Evolutionary conservation across 2,113 vertebrate species (phyloP).

Genomic region (Pygathrix nemaeus): DNA sequence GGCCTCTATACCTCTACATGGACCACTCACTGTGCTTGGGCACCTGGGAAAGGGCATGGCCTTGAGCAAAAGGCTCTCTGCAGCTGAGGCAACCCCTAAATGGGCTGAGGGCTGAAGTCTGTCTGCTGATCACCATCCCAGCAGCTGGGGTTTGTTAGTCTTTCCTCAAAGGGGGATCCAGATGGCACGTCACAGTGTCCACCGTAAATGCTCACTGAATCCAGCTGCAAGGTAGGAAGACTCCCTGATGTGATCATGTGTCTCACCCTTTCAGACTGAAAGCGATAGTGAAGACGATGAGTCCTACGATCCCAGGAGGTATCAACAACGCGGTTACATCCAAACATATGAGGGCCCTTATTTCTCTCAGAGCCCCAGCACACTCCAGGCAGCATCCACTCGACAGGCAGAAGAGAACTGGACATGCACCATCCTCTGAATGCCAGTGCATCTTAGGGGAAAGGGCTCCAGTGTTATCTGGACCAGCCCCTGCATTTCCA

Average conservation of each 20-base stretch:
- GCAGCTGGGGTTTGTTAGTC: not conserved
- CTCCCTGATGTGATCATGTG: fast-evolving
- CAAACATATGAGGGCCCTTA: fast-evolving
- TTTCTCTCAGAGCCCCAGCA: fast-evolving
- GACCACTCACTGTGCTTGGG: not conserved
- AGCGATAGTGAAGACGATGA: fast-evolving
- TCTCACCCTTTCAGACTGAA: not conserved
- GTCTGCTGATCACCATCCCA: not conserved
- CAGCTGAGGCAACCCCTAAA: not conserved
- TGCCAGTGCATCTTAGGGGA: fast-evolving
- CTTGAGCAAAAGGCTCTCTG: not conserved
- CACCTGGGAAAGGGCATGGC: not conserved
- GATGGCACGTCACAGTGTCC: fast-evolving
- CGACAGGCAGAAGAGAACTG: not conserved
- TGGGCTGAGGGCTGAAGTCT: not conserved
- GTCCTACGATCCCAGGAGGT: fast-evolving
- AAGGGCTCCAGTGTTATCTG: not conserved
- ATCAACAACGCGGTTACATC: fast-evolving
- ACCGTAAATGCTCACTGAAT: not conserved
- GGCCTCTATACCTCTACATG: fast-evolving
- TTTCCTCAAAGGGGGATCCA: not conserved
- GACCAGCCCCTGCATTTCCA: not conserved
- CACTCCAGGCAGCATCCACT: fast-evolving
- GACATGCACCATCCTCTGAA: not conserved
- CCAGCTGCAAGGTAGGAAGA: not conserved